Evolutionary conservation across 2,888 invertebrate species (phyloP).

Genomic region (Ernsta delagoae): DNA sequence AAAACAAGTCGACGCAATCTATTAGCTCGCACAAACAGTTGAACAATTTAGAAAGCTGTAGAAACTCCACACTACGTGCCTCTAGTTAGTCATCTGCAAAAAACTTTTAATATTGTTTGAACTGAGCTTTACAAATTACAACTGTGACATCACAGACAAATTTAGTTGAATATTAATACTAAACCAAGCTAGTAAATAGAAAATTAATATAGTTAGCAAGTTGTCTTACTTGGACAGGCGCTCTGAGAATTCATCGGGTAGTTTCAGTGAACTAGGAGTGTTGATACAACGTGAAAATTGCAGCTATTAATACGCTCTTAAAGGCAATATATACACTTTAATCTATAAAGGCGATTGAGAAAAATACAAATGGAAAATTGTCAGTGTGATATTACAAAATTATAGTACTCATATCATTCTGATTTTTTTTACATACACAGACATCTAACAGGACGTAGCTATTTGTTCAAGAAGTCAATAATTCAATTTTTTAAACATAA

Average conservation of each 20-base stretch:
- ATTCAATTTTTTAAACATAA: too few species aligned
- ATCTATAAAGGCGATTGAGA: too few species aligned
- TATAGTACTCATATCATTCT: too few species aligned
- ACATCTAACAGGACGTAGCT: too few species aligned
- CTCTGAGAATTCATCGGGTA: conserved; percentile 39
- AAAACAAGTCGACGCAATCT: conserved; percentile 9
- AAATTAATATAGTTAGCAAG: conserved; percentile 46
- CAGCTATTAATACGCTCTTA: conserved; percentile 37
- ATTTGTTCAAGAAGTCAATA: too few species aligned
- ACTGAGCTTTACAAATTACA: conserved; percentile 12
- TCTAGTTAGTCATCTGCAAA: conserved; percentile 16
- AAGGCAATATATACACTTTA: conserved; percentile 16
- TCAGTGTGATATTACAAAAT: too few species aligned
- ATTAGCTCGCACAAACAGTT: conserved; percentile 8
- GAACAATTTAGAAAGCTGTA: conserved; percentile 14
- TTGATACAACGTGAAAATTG: conserved; percentile 34
- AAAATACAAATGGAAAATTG: too few species aligned
- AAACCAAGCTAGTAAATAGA: conserved; percentile 33
- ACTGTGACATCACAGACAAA: conserved; percentile 31
- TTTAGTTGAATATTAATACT: conserved; percentile 32
- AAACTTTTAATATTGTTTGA: conserved; percentile 8
- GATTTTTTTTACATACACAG: too few species aligned
- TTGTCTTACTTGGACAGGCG: conserved; percentile 41
- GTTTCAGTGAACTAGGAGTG: conserved; percentile 29
- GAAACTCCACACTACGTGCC: conserved; percentile 11